These are phyloP conservation scores for Octodon degus DNA, from an alignment of 2,113 vertebrate genomes.

Conservation along the genomic window DNA sequence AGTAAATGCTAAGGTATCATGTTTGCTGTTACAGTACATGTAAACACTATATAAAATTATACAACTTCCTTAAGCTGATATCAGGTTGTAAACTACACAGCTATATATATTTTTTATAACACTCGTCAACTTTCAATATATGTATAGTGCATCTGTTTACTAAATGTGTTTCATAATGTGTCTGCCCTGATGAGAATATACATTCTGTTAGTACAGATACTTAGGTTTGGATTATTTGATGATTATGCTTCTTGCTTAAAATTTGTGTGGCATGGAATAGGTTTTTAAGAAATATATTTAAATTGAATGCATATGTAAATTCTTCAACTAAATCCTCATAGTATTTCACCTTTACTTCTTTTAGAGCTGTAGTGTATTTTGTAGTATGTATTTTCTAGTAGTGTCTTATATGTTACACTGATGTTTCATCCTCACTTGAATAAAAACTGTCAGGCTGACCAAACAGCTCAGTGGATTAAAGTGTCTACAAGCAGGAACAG, in stretches of 20 bases:
- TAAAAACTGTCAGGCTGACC: not conserved
- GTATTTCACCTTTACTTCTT: not conserved
- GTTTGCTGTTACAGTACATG: not conserved
- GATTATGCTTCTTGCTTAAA: not conserved
- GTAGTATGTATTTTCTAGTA: not conserved
- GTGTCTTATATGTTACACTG: not conserved
- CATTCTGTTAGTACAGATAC: not conserved
- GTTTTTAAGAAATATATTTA: not conserved
- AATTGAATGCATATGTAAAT: not conserved
- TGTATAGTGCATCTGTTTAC: not conserved
- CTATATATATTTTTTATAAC: not conserved
- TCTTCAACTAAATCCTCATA: not conserved
- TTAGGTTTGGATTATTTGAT: not conserved
- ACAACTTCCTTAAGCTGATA: not conserved
- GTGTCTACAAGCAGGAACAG: too few species aligned
- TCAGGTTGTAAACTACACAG: not conserved
- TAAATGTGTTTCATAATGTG: not conserved
- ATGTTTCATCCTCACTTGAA: not conserved
- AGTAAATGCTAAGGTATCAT: not conserved
- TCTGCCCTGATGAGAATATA: not conserved
- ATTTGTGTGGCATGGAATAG: not conserved
- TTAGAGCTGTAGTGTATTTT: not conserved
- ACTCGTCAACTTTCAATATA: not conserved
- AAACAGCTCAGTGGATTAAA: too few species aligned
- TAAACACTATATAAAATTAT: not conserved